Evolutionary conservation across 2,888 invertebrate species (phyloP).

Genomic region (Caenorhabditis sp.): DNA sequence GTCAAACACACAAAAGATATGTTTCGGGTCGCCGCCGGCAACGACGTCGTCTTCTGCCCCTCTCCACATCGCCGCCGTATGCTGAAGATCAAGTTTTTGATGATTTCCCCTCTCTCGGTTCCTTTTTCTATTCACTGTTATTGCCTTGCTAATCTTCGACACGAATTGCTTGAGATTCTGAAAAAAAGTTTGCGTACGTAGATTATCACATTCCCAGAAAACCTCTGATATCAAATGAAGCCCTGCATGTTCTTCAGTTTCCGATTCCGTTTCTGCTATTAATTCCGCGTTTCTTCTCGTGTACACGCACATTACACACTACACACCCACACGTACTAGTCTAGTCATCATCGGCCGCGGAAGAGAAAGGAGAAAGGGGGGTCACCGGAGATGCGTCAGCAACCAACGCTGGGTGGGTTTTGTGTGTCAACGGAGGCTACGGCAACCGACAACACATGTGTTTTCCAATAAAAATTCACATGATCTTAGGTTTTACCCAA

Average conservation of each 20-base stretch:
- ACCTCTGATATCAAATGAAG: too few relatives aligned
- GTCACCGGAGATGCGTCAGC: constrained; percentile 11
- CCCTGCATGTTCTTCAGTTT: not conserved
- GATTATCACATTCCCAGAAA: too few relatives aligned
- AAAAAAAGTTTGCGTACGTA: too few relatives aligned
- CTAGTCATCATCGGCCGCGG: not conserved
- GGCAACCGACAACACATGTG: constrained; percentile 39
- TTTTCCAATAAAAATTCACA: constrained; percentile 34
- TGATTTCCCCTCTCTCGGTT: constrained; percentile 23
- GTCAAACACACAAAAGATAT: constrained; percentile 40
- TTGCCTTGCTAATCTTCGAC: not conserved
- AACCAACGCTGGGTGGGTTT: not conserved
- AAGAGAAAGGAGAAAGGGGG: not conserved
- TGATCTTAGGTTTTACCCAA: constrained; percentile 34
- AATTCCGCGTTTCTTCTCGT: not conserved
- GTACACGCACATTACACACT: not conserved
- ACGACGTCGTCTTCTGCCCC: constrained; percentile 7
- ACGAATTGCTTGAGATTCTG: too few relatives aligned
- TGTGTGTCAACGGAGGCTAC: not conserved
- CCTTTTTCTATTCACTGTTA: not conserved
- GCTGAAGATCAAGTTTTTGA: constrained; percentile 48
- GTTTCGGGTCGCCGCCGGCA: constrained; percentile 24
- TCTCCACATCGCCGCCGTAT: constrained; percentile 14
- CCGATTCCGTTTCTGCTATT: not conserved
- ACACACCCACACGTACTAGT: not conserved